These are phyloP conservation scores for Aplysina aerophoba DNA, from an alignment of 37 sponge, comb jelly and placozoan species.

Conservation along the genomic window DNA sequence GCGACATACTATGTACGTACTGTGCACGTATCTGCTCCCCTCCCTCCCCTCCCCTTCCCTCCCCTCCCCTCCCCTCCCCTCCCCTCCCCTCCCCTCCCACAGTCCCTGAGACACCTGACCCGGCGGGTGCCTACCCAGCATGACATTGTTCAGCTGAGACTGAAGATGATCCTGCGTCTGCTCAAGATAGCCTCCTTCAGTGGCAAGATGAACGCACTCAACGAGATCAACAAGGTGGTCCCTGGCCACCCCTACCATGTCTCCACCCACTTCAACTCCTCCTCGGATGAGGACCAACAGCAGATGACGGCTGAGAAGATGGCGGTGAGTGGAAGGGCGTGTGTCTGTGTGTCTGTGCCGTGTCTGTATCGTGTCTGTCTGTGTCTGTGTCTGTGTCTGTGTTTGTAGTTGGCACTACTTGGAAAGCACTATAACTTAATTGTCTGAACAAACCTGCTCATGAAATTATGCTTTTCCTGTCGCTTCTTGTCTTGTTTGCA, in stretches of 20 bases:
- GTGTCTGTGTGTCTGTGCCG: not conserved
- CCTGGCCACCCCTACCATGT: slow-evolving; percentile 67
- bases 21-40: not conserved
- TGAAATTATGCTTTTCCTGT: not conserved
- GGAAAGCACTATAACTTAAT: not conserved
- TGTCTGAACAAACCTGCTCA: too few relatives aligned
- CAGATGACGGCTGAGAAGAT: slow-evolving; percentile 68
- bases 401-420: not conserved
- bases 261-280: slow-evolving; percentile 19
- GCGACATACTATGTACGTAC: not conserved
- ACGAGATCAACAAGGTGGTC: slow-evolving; percentile 90
- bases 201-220: slow-evolving; percentile 99
- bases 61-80: not conserved
- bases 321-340: slow-evolving; percentile 57
- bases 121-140: slow-evolving; percentile 51
- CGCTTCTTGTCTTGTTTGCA: not conserved
- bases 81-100: not conserved
- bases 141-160: slow-evolving; percentile 73
- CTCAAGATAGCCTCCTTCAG: slow-evolving; percentile 91
- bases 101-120: slow-evolving; percentile 73
- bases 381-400: not conserved
- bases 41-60: not conserved
- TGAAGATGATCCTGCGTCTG: slow-evolving; percentile 89
- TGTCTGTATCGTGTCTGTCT: not conserved
- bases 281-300: slow-evolving; percentile 65